Evolutionary conservation across 2,888 invertebrate genomes (phyloP).

Genomic region (Drosophila anomalipes): DNA sequence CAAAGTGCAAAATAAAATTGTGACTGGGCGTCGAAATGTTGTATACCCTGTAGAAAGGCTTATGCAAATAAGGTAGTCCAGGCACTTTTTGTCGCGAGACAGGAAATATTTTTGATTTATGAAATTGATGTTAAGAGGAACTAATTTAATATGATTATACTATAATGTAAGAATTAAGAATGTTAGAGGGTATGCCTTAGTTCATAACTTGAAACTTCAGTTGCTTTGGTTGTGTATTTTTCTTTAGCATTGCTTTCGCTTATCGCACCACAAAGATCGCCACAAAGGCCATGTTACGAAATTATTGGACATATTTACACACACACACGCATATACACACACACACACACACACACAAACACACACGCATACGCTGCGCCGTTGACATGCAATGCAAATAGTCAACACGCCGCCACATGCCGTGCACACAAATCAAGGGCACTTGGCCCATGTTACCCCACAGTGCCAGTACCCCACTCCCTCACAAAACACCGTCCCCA

Average conservation of each 20-base stretch:
- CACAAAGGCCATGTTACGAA: conserved; percentile 82
- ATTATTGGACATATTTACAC: conserved; percentile 67
- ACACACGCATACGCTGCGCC: conserved; percentile 16
- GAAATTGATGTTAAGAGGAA: neutral
- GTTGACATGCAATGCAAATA: conserved; percentile 78
- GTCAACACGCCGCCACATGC: conserved; percentile 80
- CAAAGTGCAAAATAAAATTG: conserved; percentile 61
- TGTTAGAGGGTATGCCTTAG: conserved; percentile 16
- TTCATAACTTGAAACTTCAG: conserved; percentile 1
- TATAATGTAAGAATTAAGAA: too few relatives aligned
- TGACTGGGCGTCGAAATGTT: conserved; percentile 27
- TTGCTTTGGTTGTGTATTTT: conserved; percentile 9
- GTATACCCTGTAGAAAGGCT: conserved; percentile 22
- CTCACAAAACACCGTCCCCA: neutral
- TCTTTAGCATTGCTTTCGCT: conserved; percentile 39
- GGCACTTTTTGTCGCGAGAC: neutral
- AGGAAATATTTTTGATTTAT: too few relatives aligned
- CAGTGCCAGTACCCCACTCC: neutral
- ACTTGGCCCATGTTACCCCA: conserved; percentile 54
- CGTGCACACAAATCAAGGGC: conserved; percentile 81
- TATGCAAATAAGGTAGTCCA: neutral
- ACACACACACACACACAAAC: conserved; percentile 14
- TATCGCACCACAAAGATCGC: conserved; percentile 76
- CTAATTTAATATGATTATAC: neutral
- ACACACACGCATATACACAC: conserved; percentile 15